phyloP scores from a whole-genome alignment of 2,888 invertebrate genomes.

The Bruchidius siliquastri region DNA sequence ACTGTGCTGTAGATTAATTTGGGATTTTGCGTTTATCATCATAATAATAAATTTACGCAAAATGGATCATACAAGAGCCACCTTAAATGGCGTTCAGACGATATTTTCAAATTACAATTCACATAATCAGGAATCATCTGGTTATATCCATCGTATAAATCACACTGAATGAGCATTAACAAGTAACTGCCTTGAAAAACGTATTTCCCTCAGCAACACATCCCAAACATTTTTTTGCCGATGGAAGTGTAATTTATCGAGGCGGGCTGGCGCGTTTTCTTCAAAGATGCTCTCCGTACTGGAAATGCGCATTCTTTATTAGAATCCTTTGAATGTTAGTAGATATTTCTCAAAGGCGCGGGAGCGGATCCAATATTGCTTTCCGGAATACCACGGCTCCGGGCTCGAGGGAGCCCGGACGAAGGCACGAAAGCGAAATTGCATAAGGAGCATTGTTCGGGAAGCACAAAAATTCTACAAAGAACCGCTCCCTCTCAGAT shows the following conservation, averaged over 20 bases:
- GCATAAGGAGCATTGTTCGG: conserved; percentile 7
- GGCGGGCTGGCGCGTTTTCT: conserved; percentile 15
- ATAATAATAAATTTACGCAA: too few species aligned
- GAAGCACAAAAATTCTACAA: neutral
- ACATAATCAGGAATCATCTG: too few species aligned
- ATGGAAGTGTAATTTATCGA: conserved; percentile 10
- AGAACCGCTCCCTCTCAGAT: conserved; percentile 4
- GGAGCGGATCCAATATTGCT: conserved; percentile 41
- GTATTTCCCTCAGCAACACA: neutral
- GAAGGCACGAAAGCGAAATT: conserved; percentile 8
- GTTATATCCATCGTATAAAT: neutral
- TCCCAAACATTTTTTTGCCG: neutral
- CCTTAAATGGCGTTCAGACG: too few species aligned
- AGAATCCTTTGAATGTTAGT: conserved; percentile 22
- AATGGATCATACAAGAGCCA: too few species aligned
- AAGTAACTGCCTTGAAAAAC: neutral
- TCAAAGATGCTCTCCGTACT: conserved; percentile 10
- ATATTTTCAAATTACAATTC: too few species aligned
- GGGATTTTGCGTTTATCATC: too few species aligned
- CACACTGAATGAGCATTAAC: too few species aligned
- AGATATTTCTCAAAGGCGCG: conserved; percentile 36
- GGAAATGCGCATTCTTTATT: conserved; percentile 21
- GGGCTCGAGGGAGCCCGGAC: conserved; percentile 12
- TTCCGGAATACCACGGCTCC: conserved; percentile 13
- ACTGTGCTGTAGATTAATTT: too few species aligned